phyloP scores from a whole-genome alignment of 2,797 vertebrate species.

The Enteromius mattozi region DNA sequence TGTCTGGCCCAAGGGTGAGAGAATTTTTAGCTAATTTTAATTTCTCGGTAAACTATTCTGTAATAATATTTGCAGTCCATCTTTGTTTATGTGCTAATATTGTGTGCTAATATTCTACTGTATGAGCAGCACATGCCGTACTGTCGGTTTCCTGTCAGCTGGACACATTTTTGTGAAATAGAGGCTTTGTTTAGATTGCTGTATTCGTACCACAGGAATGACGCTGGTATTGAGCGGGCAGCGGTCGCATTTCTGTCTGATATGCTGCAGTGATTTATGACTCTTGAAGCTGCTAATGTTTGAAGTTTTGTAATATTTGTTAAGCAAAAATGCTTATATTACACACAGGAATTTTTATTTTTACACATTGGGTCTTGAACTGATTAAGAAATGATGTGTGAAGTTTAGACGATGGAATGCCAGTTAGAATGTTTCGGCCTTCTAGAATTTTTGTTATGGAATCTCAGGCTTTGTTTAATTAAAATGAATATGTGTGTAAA shows the following conservation, averaged over 20 bases:
- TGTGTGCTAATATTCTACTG: background rate
- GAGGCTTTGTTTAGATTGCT: constrained; percentile 54
- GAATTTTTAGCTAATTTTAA: background rate
- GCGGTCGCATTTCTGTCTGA: constrained; percentile 16
- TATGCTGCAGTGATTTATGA: background rate
- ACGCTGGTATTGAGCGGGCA: constrained; percentile 28
- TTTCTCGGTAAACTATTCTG: background rate
- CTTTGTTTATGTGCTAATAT: background rate
- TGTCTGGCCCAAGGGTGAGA: background rate
- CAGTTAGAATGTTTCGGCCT: background rate
- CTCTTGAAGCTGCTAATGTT: background rate
- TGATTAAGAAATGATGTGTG: background rate
- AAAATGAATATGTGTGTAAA: too few relatives aligned
- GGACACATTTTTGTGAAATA: constrained; percentile 53
- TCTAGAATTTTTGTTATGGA: background rate
- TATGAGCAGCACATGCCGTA: constrained; percentile 3
- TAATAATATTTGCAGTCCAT: background rate
- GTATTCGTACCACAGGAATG: constrained; percentile 59
- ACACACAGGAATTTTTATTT: constrained; percentile 4
- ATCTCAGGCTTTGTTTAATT: background rate
- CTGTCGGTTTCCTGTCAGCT: constrained; percentile 40
- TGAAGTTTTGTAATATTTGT: background rate
- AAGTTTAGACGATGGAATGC: background rate
- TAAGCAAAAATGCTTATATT: background rate
- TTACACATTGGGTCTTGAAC: background rate